Percentiles rank a stretch among this genome's conserved stretches.
These are phyloP conservation scores for Camponotus fellah DNA, from an alignment of 2,888 invertebrate species.

Conservation along the genomic window DNA sequence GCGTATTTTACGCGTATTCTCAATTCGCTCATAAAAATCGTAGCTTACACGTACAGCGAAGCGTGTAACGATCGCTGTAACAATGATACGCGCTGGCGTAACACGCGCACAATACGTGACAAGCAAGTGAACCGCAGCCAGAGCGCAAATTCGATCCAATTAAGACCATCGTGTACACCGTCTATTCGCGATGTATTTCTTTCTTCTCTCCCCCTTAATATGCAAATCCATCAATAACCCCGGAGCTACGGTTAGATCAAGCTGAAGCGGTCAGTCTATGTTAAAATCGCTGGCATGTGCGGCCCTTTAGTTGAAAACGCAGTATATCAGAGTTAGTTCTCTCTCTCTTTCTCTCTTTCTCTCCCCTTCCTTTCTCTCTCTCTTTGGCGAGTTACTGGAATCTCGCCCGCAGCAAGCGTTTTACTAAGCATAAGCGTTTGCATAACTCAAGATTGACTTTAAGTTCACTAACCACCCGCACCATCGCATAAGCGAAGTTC, in stretches of 20 bases:
- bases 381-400: slow-evolving; percentile 63
- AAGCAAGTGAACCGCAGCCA: slow-evolving; percentile 50
- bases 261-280: slow-evolving; percentile 43
- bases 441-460: slow-evolving; percentile 83
- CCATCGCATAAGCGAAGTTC: slow-evolving; percentile 67
- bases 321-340: slow-evolving; percentile 22
- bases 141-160: slow-evolving; percentile 53
- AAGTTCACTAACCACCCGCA: slow-evolving; percentile 73
- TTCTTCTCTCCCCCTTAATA: slow-evolving; percentile 20
- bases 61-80: slow-evolving; percentile 40
- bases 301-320: slow-evolving; percentile 64
- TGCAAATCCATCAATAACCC: slow-evolving; percentile 52
- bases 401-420: slow-evolving; percentile 74
- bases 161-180: slow-evolving; percentile 42
- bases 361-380: neutral
- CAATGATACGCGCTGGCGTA: slow-evolving; percentile 48
- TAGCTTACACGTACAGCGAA: slow-evolving; percentile 39
- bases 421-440: slow-evolving; percentile 79
- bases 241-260: slow-evolving; percentile 27
- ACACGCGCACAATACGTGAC: slow-evolving; percentile 52
- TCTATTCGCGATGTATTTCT: slow-evolving; percentile 46
- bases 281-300: slow-evolving; percentile 41
- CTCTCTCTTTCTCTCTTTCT: neutral
- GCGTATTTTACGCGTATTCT: slow-evolving; percentile 32
- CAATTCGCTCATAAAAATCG: slow-evolving; percentile 46